Conservation (phyloP, 1,140 invertebrate species). For the Hylaeus volcanicus region DNA sequence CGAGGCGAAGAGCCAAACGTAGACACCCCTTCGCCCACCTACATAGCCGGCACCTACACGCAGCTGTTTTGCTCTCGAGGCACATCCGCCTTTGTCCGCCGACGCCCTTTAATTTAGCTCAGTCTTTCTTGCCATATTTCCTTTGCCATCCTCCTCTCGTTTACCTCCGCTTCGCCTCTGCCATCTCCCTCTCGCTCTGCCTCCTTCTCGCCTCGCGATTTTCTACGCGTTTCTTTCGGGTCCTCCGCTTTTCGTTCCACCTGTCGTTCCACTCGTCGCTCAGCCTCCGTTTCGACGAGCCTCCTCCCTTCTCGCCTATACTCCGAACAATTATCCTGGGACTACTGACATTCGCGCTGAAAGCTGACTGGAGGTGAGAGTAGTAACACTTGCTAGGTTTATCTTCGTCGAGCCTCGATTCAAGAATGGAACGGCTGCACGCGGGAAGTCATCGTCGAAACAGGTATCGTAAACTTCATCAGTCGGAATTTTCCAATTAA, state of each 20-base stretch:
- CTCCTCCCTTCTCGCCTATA: no score
- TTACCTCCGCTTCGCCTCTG: not conserved
- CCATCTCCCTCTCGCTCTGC: constrained; percentile 1
- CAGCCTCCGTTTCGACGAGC: no score
- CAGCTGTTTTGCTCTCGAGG: constrained; percentile 67
- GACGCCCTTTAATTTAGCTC: constrained; percentile 66
- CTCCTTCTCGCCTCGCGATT: not conserved
- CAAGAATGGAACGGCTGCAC: no score
- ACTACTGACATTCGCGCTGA: no score
- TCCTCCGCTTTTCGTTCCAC: not conserved
- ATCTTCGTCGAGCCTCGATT: no score
- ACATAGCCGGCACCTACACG: constrained; percentile 6
- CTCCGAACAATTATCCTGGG: no score
- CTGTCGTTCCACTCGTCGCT: not conserved
- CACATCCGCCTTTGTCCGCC: constrained; percentile 71
- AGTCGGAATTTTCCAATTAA: no score
- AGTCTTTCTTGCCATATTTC: constrained; percentile 56
- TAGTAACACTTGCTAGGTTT: no score
- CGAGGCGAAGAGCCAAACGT: constrained; percentile 50
- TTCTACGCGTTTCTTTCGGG: not conserved
- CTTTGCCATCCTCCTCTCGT: not conserved
- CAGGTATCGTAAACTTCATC: no score
- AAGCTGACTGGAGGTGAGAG: no score
- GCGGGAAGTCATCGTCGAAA: no score
- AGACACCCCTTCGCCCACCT: constrained; percentile 20